phyloP scores from a whole-genome alignment of 2,797 vertebrate species.

The Eulemur coronatus region DNA sequence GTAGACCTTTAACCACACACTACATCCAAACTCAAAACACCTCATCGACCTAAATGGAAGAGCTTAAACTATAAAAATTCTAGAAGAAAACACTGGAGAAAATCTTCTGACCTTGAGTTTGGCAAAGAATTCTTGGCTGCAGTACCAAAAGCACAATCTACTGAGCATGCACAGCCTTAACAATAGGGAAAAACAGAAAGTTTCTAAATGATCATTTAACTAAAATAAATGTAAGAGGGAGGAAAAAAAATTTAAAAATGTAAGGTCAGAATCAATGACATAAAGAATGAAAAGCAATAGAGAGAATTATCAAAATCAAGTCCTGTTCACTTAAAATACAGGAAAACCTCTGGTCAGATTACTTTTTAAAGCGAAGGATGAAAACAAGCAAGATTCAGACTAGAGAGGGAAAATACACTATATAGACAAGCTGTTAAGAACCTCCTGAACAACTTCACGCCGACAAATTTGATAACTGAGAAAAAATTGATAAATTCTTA shows the following conservation, averaged over 20 bases:
- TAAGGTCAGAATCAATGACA: background rate
- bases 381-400: background rate
- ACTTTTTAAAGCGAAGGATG: background rate
- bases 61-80: background rate
- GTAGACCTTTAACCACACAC: background rate
- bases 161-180: background rate
- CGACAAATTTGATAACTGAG: background rate
- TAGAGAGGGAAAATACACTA: background rate
- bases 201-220: background rate
- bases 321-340: background rate
- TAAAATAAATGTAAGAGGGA: background rate
- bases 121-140: background rate
- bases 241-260: background rate
- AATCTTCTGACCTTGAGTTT: slow-evolving; percentile 11
- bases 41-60: background rate
- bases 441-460: background rate
- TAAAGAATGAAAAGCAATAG: background rate
- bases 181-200: background rate
- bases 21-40: background rate
- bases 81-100: background rate
- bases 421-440: background rate
- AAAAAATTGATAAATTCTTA: background rate
- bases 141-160: background rate
- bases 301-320: background rate
- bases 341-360: background rate